Base-by-base conservation (phyloP, 2,888 invertebrate species). In the Caenorhabditis sp. region DNA sequence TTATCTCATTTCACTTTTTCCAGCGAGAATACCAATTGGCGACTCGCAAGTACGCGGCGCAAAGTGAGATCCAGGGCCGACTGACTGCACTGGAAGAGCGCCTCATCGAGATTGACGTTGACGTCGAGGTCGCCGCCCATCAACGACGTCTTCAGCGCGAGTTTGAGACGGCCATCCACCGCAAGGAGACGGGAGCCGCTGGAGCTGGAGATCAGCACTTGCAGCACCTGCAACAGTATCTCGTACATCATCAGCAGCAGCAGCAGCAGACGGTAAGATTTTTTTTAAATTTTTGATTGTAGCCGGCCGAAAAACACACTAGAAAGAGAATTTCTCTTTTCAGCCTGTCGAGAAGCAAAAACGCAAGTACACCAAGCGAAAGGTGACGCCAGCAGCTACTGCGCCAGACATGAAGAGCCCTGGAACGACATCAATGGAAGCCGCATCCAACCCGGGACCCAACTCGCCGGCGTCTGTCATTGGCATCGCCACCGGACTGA, bases 351-450 rank as follows among this genome's bases (percentile, higher is more conserved):
- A 72, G 35, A 74, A 71, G 6, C 65, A 62, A 18, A 81, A 81
- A 22, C 65, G 81, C 11, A 81, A 81, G 47, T 81, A 81, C 61
- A 81, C 76, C 1, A 81, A 76, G 22, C 56, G 81, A 20, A 80
- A 76, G 44, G 60, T 76, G 72, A 26, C 26, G n/a, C n/a, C n/a
- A n/a, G n/a, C n/a, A n/a, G n/a, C n/a, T n/a, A n/a, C n/a, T n/a
- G n/a, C n/a, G n/a, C n/a, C n/a, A n/a, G n/a, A n/a, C n/a, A 74
- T 71, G 76, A 80, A 80, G 44, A 76, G 76, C n/a, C 81, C 81
- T 5, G 81, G 81, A 35, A 62, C 64, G 2, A 37, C 76, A 26
- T 53, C 65, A 15, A 62, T 77, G 77, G 77, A 77, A 44, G 64
- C 44, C 2, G 40, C 67, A 6, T 13, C 18, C n/a, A n/a, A n/a